These are phyloP conservation scores for Tachina grossa DNA, from an alignment of 2,888 invertebrate genomes.

Conservation along the genomic window DNA sequence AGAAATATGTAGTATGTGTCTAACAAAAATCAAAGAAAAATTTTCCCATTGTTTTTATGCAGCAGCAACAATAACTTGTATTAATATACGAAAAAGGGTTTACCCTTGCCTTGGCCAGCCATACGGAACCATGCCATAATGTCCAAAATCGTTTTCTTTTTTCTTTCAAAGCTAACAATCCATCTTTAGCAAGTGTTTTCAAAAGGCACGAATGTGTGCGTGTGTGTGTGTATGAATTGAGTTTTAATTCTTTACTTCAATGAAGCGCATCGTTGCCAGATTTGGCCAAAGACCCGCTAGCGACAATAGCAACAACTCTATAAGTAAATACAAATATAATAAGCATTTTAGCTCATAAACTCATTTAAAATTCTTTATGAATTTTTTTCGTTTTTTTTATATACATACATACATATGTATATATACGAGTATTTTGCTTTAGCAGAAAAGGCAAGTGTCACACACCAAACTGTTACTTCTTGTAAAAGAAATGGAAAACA, in stretches of 20 bases:
- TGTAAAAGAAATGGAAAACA: constrained; percentile 75
- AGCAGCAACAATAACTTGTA: constrained; percentile 7
- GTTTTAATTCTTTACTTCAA: constrained; percentile 50
- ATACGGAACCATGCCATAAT: constrained; percentile 17
- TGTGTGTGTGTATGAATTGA: not conserved
- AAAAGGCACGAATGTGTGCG: not conserved
- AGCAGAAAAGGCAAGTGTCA: constrained; percentile 71
- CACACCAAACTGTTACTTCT: constrained; percentile 58
- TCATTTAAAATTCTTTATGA: constrained; percentile 61
- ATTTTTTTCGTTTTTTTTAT: constrained; percentile 12
- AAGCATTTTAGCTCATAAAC: constrained; percentile 36
- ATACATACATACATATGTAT: no score
- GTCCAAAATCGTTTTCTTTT: constrained; percentile 24
- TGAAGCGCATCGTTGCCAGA: constrained; percentile 64
- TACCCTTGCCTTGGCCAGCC: constrained; percentile 42
- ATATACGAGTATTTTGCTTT: constrained; percentile 12
- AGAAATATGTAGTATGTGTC: constrained; percentile 13
- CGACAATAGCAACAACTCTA: constrained; percentile 10
- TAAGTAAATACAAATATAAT: constrained; percentile 17
- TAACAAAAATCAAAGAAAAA: constrained; percentile 42
- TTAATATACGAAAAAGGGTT: constrained; percentile 34
- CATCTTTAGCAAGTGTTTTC: constrained; percentile 1
- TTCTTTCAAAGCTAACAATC: not conserved
- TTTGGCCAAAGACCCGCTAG: constrained; percentile 63
- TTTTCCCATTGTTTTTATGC: constrained; percentile 59